Conservation (phyloP, 2,113 vertebrate species). For the Eulemur macaco region DNA sequence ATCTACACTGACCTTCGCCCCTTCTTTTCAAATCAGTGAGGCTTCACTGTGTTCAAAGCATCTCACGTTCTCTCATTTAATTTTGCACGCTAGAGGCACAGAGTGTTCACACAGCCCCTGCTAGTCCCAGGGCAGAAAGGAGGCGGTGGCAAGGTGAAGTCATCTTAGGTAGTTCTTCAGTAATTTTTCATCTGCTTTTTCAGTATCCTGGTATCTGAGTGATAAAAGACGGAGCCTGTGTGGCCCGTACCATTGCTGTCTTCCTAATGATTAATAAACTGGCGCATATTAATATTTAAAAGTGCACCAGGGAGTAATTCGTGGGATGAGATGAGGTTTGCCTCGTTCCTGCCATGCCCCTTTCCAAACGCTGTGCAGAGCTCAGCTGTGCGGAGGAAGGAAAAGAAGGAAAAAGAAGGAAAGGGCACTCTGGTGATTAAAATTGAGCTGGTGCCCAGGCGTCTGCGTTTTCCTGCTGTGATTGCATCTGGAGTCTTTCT, state of each 20-base stretch:
- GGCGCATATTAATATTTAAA: slow-evolving; percentile 70
- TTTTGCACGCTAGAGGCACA: neutral
- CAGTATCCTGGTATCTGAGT: neutral
- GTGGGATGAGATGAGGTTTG: neutral
- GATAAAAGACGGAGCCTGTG: neutral
- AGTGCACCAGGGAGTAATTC: slow-evolving; percentile 37
- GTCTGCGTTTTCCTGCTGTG: neutral
- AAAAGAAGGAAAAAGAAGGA: neutral
- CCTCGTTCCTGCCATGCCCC: neutral
- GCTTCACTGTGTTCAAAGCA: neutral
- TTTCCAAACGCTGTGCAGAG: neutral
- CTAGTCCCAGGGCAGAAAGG: accelerated
- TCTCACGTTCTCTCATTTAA: neutral
- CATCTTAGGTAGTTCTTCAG: neutral
- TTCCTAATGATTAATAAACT: slow-evolving; percentile 64
- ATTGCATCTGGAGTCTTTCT: slow-evolving; percentile 52
- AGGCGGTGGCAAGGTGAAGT: neutral
- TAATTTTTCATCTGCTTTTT: neutral
- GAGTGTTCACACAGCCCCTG: neutral
- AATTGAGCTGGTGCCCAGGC: neutral
- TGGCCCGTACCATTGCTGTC: neutral
- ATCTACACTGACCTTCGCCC: neutral
- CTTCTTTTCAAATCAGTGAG: neutral
- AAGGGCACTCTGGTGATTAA: neutral
- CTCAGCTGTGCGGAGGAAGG: neutral